Evolutionary conservation across 35 echinoderm and acorn worm genomes (phyloP).

Genomic region (Lytechinus variegatus): DNA sequence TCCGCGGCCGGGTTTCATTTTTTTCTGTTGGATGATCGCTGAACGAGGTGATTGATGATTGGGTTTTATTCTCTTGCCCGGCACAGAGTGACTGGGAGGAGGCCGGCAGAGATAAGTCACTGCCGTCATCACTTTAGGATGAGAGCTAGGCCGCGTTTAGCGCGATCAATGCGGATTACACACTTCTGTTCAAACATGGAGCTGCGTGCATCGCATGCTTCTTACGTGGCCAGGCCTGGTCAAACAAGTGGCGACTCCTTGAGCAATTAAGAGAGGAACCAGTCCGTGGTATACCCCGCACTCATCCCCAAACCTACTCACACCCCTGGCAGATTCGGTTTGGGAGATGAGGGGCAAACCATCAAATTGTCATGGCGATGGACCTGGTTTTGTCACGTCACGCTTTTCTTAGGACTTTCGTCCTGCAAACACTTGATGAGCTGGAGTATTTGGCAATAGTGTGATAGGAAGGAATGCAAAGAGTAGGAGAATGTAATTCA

Average conservation of each 20-base stretch:
- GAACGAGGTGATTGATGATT: constrained; percentile 23
- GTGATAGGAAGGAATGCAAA: not conserved
- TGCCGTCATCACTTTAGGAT: constrained; percentile 34
- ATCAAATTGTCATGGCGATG: constrained; percentile 10
- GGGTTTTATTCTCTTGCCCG: not conserved
- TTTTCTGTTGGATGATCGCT: not conserved
- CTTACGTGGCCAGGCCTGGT: not conserved
- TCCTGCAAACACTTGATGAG: not conserved
- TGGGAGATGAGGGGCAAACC: not conserved
- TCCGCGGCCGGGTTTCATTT: not conserved
- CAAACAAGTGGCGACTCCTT: constrained; percentile 55
- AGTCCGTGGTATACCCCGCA: constrained; percentile 16
- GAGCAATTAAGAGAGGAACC: constrained; percentile 38
- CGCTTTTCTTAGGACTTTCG: constrained; percentile 42
- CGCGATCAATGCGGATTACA: constrained; percentile 56
- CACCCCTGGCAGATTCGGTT: not conserved
- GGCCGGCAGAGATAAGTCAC: not conserved
- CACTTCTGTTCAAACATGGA: constrained; percentile 46
- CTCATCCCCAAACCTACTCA: not conserved
- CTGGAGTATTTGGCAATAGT: not conserved
- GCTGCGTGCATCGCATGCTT: constrained; percentile 17
- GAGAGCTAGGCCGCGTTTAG: constrained; percentile 29
- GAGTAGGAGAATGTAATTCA: not conserved
- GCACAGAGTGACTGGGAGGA: not conserved
- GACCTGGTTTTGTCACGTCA: not conserved